Base-by-base conservation (phyloP, 2,113 vertebrate species). In the Nycticebus coucang region DNA sequence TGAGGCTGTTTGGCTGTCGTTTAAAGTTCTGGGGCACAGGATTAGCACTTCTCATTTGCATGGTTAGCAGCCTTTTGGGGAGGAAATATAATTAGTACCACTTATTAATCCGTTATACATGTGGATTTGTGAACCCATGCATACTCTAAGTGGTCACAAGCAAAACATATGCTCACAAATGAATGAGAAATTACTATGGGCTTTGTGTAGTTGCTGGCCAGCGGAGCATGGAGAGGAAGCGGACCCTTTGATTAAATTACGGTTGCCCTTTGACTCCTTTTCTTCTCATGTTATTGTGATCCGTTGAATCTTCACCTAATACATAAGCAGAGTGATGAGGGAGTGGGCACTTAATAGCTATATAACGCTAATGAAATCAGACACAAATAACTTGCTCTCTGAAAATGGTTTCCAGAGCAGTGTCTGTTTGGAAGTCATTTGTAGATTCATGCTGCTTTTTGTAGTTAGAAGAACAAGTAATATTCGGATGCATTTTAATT, bases 41-140 rank as follows among this genome's bases (percentile, higher is more conserved):
- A 83, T 89, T 80, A 95, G 91, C 79, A 35, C 75, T 74, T 72
- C 21, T 69, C 45, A 72, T 94, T 95, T 84, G 91, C 96, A 93
- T 89, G 93, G 57, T 75, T 81, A 91, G 69, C 87, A 94, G 93
- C 55, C 85, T 93, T 96, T 90, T 15, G 79, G 37, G n/a, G 21
- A 64, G 64, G 59, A 84, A 95, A 87, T 93, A 64, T 94, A 94
- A 96, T 93, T 81, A 94, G 91, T 82, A 87, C 77, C 83, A 72
- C 71, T 95, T 97, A 93, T 87, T 94, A 94, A 79, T 84, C 94
- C 89, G 94, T 35, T 87, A 26, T 35, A 95, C 19, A 26, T 72
- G 55, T 77, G 59, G n/a, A 74, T 92, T 78, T 96, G 79, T 95
- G 94, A 96, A 87, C 50, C 64, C 45, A 26, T 45, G 41, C 88